These are phyloP conservation scores for Physeter macrocephalus DNA, from an alignment of 2,113 vertebrate species.

Conservation along the genomic window DNA sequence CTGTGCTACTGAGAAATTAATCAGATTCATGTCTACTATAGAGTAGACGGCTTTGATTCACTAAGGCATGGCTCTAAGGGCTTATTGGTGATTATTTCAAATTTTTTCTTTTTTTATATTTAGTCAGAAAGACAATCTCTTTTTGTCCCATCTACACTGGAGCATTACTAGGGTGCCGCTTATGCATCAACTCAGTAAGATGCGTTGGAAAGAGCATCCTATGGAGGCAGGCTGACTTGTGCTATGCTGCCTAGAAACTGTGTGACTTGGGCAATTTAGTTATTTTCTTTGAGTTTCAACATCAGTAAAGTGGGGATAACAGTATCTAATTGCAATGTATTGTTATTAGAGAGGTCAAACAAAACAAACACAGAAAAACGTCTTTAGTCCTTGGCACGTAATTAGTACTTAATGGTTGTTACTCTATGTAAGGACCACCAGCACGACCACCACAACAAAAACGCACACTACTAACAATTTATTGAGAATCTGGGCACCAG, in stretches of 20 bases:
- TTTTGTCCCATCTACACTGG: not conserved
- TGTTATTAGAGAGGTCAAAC: not conserved
- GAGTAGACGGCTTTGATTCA: not conserved
- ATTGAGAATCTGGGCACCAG: not conserved
- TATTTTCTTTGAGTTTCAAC: not conserved
- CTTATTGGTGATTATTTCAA: not conserved
- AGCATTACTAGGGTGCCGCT: not conserved
- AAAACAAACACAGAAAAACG: not conserved
- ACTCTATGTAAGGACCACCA: not conserved
- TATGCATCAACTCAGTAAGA: not conserved
- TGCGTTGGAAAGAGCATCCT: not conserved
- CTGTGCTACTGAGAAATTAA: not conserved
- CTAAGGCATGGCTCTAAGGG: not conserved
- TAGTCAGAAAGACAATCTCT: not conserved
- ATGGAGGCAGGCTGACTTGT: not conserved
- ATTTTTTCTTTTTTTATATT: not conserved
- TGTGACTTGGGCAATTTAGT: not conserved
- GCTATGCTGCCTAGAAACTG: not conserved
- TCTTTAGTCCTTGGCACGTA: not conserved
- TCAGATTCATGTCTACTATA: not conserved
- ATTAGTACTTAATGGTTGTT: not conserved
- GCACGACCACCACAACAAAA: not conserved
- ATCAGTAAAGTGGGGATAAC: not conserved
- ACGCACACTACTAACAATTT: not conserved
- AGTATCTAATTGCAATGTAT: not conserved